Evolutionary conservation across 2,113 vertebrate genomes (phyloP), one percentile per base, ranked within the genome.

Genomic region (Lycaon pictus): DNA sequence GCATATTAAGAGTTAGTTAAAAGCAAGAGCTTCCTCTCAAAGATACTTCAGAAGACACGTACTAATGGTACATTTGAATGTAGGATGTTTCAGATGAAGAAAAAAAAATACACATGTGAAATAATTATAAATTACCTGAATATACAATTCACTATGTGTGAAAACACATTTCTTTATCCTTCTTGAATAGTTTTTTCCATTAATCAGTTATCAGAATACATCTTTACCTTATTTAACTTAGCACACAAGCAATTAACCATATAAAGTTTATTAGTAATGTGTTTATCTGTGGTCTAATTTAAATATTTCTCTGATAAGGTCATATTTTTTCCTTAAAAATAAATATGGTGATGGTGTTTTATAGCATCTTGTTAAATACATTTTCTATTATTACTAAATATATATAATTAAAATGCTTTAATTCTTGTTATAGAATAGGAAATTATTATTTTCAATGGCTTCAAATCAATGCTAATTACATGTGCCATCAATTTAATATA

Each of bases 91-190:
- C 77, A 62, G 56, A 79, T 82, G 25, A 90, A 94, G 51, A 23
- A 76, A 65, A 87, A 87, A 80, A 35, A 32, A 10, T 65, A 1
- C 9, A n/a, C 55, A 23, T 77, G 25, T 55, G 32, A 65, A 89
- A n/a, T 92, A 58, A 95, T 74, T 79, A n/a, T 67, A 91, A 96
- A 80, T 82, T 82, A 96, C 58, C 48, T 92, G 85, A 56, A 82
- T 92, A 27, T 95, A 8, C 85, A 77, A 22, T 67, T 72, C 84
- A 22, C 58, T 94, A 7, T 69, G 25, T 80, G 5, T 82, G 90
- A 95, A 96, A 97, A 77, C 20, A 97, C 58, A 96, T 80, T 97
- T 95, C 32, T 27, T 96, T 48, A 87, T 71, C 19, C 88, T 88
- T 65, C 58, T 56, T 95, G 23, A 79, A 53, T n/a, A 65, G 12